Evolutionary conservation across 2,113 vertebrate species (phyloP), one percentile per base, ranked within the genome.

Genomic region (Miniopterus natalensis): DNA sequence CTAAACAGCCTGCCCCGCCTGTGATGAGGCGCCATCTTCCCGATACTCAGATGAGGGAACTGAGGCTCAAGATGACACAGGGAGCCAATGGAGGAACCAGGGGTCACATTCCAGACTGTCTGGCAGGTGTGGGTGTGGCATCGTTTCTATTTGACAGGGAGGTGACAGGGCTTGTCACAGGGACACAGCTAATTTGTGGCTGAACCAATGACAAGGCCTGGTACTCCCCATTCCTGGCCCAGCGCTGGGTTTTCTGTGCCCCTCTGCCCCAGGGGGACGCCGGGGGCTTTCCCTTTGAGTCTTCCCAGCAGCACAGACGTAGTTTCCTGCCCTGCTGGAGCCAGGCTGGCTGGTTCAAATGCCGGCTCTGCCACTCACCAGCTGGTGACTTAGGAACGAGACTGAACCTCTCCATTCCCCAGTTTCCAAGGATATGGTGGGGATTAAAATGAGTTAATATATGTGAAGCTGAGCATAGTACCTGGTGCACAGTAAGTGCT

Each of bases 31-130:
- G 21, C 47, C 6, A 2, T 66, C 63, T 40, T 63, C 11, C 75
- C 27, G 20, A 4, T 40, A 1, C 29, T 12, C n/a, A 21, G 51
- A 12, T 1, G 42, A 45, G 31, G 42, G 17, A 0, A 7, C 10
- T 0, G 25, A 36, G 61, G 83, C 18, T 81, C 36, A 9, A 42
- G 75, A 36, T 45, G 49, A 11, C 12, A 0, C 3, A 3, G 6
- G 45, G 29, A 13, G n/a, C 15, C 9, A 51, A 21, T 3, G 6
- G 36, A 47, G 65, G 45, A 13, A 27, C 25, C 20, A 21, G 42
- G 51, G 23, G 23, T 59, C 55, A 29, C 23, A 31, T 5, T n/a
- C 49, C 40, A 51, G 74, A 13, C 23, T 25, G 15, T 49, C 57
- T 2, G 31, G 31, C 51, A 75, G 51, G 14, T 5, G 15, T 51